phyloP scores from a whole-genome alignment of 2,113 vertebrate species.

The Tichodroma muraria region DNA sequence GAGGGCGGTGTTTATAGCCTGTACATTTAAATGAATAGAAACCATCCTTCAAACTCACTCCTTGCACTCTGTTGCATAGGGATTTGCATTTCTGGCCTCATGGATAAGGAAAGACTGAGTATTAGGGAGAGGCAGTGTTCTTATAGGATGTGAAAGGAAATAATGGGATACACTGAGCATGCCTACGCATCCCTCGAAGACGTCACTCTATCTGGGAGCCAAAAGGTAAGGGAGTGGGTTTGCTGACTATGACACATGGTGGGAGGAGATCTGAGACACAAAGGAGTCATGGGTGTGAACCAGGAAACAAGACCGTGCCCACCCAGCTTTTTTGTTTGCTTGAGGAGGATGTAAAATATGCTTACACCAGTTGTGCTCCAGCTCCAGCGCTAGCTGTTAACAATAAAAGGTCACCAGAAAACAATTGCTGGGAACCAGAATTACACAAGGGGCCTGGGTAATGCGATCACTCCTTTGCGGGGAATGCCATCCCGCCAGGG shows the following conservation, averaged over 20 bases:
- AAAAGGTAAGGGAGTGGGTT: conserved; percentile 66
- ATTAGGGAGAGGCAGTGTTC: conserved; percentile 23
- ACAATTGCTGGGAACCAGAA: conserved; percentile 59
- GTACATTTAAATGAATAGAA: conserved; percentile 5
- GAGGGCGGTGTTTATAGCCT: neutral
- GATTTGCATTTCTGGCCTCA: neutral
- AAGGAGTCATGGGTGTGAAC: conserved; percentile 64
- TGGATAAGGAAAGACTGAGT: conserved; percentile 7
- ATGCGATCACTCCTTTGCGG: neutral
- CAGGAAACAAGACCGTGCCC: conserved; percentile 58
- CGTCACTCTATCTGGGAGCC: conserved; percentile 44
- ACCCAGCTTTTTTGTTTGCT: conserved; percentile 64
- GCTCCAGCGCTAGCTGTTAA: conserved; percentile 38
- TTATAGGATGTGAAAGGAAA: conserved; percentile 12
- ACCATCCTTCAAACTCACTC: neutral
- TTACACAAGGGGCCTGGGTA: conserved; percentile 42
- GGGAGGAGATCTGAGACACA: conserved; percentile 59
- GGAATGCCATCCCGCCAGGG: conserved; percentile 14
- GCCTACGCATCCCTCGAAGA: conserved; percentile 39
- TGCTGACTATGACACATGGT: conserved; percentile 55
- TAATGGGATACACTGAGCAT: conserved; percentile 2
- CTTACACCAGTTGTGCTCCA: conserved; percentile 47
- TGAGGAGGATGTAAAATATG: conserved; percentile 64
- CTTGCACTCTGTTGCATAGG: neutral
- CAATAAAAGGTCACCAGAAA: conserved; percentile 67